Conservation (phyloP, 2,888 invertebrate species). For the Cenopis cana region DNA sequence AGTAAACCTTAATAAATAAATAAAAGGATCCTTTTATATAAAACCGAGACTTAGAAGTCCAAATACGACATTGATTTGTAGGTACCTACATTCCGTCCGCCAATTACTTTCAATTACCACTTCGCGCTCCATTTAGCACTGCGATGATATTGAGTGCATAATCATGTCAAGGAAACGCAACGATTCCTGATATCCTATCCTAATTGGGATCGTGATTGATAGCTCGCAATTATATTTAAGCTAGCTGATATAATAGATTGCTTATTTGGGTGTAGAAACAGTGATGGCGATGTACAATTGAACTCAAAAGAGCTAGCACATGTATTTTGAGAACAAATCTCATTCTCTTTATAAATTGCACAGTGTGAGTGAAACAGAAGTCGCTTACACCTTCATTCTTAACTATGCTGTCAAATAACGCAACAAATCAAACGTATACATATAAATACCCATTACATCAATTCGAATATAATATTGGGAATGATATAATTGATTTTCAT, state of each 20-base stretch:
- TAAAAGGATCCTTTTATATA: too few relatives aligned
- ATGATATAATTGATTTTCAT: neutral
- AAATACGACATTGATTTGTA: constrained; percentile 8
- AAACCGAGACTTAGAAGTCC: neutral
- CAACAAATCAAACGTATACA: too few relatives aligned
- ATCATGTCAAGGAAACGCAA: constrained; percentile 25
- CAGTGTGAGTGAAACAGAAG: neutral
- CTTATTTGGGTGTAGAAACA: neutral
- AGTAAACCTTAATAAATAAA: too few relatives aligned
- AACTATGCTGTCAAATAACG: too few relatives aligned
- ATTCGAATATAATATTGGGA: too few relatives aligned
- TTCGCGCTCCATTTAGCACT: constrained; percentile 19
- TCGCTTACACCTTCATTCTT: neutral
- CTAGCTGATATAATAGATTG: constrained; percentile 20
- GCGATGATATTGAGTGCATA: constrained; percentile 17
- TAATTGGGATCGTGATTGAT: constrained; percentile 34
- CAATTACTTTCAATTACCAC: constrained; percentile 33
- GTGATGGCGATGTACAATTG: neutral
- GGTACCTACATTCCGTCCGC: constrained; percentile 5
- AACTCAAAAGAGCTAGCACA: neutral
- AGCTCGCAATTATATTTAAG: constrained; percentile 11
- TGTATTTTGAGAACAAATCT: neutral
- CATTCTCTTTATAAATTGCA: neutral
- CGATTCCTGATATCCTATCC: constrained; percentile 24
- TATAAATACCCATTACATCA: too few relatives aligned